These are phyloP conservation scores for Cerceris ruficornis DNA, from an alignment of 2,888 invertebrate species.

Conservation along the genomic window DNA sequence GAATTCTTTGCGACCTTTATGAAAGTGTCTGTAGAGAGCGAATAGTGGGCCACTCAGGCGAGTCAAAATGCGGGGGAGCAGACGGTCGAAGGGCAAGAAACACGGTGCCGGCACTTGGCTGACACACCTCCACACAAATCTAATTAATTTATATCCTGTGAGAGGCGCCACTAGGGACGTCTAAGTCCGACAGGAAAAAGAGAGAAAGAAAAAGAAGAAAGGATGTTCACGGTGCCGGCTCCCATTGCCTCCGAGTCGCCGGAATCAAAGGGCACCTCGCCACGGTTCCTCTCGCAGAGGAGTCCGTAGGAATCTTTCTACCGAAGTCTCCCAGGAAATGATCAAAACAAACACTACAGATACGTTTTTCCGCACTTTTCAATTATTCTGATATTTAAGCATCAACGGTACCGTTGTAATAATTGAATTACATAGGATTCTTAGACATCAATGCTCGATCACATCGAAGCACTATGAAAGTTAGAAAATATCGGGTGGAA, in stretches of 20 bases:
- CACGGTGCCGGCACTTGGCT: conserved; percentile 69
- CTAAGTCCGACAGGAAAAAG: conserved; percentile 55
- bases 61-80: conserved; percentile 53
- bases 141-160: conserved; percentile 80
- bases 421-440: neutral
- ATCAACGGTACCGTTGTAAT: neutral
- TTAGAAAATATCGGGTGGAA: conserved; percentile 24
- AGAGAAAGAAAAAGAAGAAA: conserved; percentile 29
- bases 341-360: neutral
- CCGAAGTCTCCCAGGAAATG: neutral
- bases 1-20: conserved; percentile 32
- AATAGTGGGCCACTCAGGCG: conserved; percentile 51
- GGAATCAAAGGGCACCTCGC: conserved; percentile 20
- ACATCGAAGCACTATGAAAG: conserved; percentile 35
- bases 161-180: conserved; percentile 76
- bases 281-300: conserved; percentile 6
- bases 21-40: conserved; percentile 62
- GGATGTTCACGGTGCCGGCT: conserved; percentile 19
- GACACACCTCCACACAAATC: conserved; percentile 81
- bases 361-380: too few species aligned
- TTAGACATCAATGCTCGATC: neutral
- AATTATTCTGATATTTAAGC: neutral
- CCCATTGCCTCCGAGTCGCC: conserved; percentile 21
- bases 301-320: conserved; percentile 3
- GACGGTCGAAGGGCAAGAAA: conserved; percentile 62